Evolutionary conservation across 2,888 invertebrate species (phyloP).

Genomic region (Ephialtes manifestator): DNA sequence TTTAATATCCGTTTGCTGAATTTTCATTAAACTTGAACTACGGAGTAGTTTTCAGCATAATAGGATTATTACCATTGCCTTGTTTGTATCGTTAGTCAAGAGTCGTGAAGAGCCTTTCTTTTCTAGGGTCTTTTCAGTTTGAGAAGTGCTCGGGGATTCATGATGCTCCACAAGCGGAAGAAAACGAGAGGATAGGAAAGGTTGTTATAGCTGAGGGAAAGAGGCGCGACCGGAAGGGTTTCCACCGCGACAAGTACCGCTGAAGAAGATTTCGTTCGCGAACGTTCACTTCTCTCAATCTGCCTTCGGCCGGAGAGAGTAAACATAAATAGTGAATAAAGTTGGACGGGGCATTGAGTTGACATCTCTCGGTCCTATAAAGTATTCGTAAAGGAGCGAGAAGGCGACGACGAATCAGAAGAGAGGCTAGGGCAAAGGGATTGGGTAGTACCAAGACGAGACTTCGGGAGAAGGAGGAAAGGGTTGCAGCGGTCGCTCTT

Average conservation of each 20-base stretch:
- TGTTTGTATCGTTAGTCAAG: conserved; percentile 6
- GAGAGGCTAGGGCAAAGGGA: conserved; percentile 64
- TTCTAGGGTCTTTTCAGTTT: not conserved
- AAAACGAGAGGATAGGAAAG: conserved; percentile 3
- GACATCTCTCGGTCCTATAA: conserved; percentile 79
- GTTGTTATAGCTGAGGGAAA: not conserved
- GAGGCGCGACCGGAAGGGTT: conserved; percentile 27
- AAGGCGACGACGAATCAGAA: conserved; percentile 67
- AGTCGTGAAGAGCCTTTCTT: not conserved
- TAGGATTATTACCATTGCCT: not conserved
- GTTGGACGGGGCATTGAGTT: conserved; percentile 76
- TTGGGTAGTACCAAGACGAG: conserved; percentile 63
- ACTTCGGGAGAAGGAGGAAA: conserved; percentile 47
- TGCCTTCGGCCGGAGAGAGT: conserved; percentile 72
- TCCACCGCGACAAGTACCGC: conserved; percentile 52
- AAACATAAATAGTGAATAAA: conserved; percentile 84
- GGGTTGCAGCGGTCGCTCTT: conserved; percentile 66
- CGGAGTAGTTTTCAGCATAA: not conserved
- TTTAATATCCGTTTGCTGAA: no score
- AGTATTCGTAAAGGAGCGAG: conserved; percentile 82
- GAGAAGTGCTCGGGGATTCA: not conserved
- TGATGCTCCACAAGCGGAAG: not conserved
- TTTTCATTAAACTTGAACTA: no score
- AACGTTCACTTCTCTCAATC: conserved; percentile 63
- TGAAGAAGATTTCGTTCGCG: conserved; percentile 49